These are phyloP conservation scores for Morphnarchus princeps DNA, from an alignment of 2,113 vertebrate species.

Conservation along the genomic window DNA sequence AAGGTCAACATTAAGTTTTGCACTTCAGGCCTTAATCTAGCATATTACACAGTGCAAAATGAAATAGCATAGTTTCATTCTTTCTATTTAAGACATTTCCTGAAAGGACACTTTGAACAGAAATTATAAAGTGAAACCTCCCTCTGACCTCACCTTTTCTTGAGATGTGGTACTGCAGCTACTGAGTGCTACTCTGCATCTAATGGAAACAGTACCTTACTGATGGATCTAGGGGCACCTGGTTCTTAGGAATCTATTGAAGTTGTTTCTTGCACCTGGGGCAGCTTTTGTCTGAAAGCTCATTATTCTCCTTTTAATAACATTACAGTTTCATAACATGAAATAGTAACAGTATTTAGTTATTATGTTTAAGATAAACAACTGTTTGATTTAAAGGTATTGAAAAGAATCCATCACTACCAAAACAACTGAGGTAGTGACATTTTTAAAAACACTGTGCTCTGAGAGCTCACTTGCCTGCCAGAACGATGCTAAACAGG, in stretches of 20 bases:
- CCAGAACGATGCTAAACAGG: background rate
- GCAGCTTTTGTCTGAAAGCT: background rate
- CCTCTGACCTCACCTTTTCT: background rate
- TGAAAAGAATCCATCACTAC: background rate
- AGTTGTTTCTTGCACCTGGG: background rate
- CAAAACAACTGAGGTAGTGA: background rate
- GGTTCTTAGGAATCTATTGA: background rate
- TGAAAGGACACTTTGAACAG: background rate
- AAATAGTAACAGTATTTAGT: background rate
- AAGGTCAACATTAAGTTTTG: background rate
- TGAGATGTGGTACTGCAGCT: background rate
- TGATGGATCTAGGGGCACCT: background rate
- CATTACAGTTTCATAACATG: background rate
- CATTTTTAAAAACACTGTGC: background rate
- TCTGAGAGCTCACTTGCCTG: background rate
- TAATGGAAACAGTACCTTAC: fast-evolving
- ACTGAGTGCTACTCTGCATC: background rate
- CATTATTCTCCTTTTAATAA: background rate
- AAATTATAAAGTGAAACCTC: background rate
- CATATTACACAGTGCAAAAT: background rate
- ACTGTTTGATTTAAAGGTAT: background rate
- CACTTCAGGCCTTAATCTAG: background rate
- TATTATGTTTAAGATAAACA: background rate
- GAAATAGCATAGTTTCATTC: background rate
- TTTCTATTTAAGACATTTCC: background rate